Conservation (phyloP, 2,113 vertebrate species). For the Pterocles burchelli region DNA sequence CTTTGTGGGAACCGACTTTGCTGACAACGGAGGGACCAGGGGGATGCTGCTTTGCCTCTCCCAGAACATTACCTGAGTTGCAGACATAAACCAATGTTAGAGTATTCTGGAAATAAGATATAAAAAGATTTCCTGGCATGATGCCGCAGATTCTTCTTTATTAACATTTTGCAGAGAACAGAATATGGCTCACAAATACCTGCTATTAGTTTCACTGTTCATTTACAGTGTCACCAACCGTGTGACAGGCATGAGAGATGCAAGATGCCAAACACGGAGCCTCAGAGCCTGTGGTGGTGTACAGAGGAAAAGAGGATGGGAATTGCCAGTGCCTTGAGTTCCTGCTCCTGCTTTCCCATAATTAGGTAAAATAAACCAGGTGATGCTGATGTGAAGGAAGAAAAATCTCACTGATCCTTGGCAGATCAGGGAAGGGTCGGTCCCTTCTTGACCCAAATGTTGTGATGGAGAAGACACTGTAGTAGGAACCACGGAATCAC, state of each 20-base stretch:
- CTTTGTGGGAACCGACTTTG: background rate
- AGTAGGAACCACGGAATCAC: fast-evolving
- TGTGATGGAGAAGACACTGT: background rate
- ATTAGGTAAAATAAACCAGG: background rate
- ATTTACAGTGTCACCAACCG: background rate
- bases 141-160: background rate
- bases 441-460: background rate
- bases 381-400: background rate
- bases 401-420: background rate
- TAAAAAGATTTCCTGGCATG: slow-evolving; percentile 18
- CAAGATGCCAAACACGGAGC: background rate
- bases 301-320: background rate
- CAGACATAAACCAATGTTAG: background rate
- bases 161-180: slow-evolving; percentile 1
- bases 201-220: background rate
- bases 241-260: background rate
- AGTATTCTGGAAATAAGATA: slow-evolving; percentile 10
- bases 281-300: background rate
- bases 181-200: background rate
- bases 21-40: background rate
- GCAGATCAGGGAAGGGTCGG: background rate
- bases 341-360: background rate
- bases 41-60: background rate
- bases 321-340: background rate
- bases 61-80: background rate